phyloP scores from a whole-genome alignment of 2,888 invertebrate genomes.

The Operophtera brumata region DNA sequence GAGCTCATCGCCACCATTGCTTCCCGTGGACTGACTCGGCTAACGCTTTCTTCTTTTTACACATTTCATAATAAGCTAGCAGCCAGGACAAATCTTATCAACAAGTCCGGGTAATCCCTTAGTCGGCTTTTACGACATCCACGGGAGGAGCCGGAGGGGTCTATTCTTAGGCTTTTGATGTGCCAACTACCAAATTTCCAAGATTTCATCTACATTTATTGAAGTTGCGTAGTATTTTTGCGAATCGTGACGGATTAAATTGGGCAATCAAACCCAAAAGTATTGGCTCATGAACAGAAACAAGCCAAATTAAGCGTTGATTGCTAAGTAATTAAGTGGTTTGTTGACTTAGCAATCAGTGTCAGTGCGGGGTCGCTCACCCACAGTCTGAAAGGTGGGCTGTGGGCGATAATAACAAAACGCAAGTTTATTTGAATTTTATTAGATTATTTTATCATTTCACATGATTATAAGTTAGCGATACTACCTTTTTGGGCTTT shows the following conservation, averaged over 20 bases:
- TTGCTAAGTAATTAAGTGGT: constrained; percentile 39
- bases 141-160: too few relatives aligned
- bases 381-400: constrained; percentile 37
- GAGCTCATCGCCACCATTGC: too few relatives aligned
- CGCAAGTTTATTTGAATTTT: constrained; percentile 6
- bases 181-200: too few relatives aligned
- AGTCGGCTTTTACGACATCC: too few relatives aligned
- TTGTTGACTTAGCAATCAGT: constrained; percentile 39
- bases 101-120: too few relatives aligned
- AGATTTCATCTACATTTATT: background rate
- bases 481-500: constrained; percentile 11
- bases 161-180: too few relatives aligned
- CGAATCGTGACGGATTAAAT: constrained; percentile 1
- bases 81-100: too few relatives aligned
- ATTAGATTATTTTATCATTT: constrained; percentile 3
- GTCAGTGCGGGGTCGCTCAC: constrained; percentile 45
- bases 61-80: too few relatives aligned
- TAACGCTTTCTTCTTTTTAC: too few relatives aligned
- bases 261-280: constrained; percentile 7
- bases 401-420: constrained; percentile 19
- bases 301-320: constrained; percentile 28
- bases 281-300: constrained; percentile 9
- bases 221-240: constrained; percentile 1
- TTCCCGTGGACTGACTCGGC: too few relatives aligned
- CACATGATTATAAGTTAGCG: constrained; percentile 7